Conservation (phyloP, 2,888 invertebrate genomes). For the Harpalus rubripes region DNA sequence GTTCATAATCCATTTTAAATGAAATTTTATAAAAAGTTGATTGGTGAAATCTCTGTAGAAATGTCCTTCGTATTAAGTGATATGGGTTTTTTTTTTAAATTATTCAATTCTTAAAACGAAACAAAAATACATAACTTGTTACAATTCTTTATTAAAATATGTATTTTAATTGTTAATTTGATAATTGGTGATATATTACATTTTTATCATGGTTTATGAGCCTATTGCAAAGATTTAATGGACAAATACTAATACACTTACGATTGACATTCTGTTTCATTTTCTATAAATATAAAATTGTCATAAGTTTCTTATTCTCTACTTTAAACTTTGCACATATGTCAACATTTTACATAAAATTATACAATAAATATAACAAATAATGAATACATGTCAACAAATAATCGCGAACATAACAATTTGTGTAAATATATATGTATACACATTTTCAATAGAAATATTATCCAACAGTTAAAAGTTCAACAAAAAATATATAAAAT, state of each 20-base stretch:
- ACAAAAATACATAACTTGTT: no score
- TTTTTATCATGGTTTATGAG: no score
- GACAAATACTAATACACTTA: not conserved
- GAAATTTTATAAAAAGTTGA: no score
- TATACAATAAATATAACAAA: conserved; percentile 38
- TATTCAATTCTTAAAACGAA: no score
- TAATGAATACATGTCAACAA: conserved; percentile 30
- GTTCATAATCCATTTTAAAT: no score
- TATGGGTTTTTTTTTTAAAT: no score
- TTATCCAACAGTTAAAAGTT: conserved; percentile 19
- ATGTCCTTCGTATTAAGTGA: no score
- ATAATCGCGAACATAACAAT: conserved; percentile 21
- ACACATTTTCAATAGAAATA: conserved; percentile 42
- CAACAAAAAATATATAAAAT: conserved; percentile 32
- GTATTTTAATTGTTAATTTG: no score
- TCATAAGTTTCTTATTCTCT: conserved; percentile 1
- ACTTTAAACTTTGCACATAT: conserved; percentile 47
- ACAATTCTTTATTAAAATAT: no score
- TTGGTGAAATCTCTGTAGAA: no score
- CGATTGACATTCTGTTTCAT: not conserved
- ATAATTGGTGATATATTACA: no score
- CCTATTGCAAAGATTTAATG: not conserved
- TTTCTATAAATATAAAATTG: conserved; percentile 36
- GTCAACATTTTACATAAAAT: conserved; percentile 40
- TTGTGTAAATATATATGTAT: conserved; percentile 19